Base-by-base conservation (phyloP, 2,113 vertebrate genomes). In the Spermophilus dauricus region DNA sequence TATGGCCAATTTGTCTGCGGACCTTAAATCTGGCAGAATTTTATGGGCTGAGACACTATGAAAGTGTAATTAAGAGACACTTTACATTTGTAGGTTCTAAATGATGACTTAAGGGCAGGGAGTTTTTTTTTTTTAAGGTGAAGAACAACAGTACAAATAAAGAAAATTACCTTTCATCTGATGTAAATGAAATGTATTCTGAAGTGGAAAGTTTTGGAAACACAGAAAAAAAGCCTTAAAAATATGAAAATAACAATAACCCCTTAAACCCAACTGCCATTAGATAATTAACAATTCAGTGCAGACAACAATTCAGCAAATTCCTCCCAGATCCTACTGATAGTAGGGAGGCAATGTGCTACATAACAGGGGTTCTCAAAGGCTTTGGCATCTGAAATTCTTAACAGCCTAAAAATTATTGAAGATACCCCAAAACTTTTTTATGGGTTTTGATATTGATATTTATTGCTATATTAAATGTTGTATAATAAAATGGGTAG, bases 21-120 rank as follows among this genome's bases (percentile, higher is more conserved):
- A 95, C 63, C 56, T 83, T 77, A 92, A 91, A 80, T 95, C 78
- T 86, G 69, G 83, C 56, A 89, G 83, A 82, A 83, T 83, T 86
- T 91, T 96, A 93, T 89, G 93, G 95, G 69, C 61, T 86, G 83
- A 95, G 85, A 77, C 78, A 91, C 70, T 56, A 11, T 93, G 69
- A 22, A 95, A 96, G 69, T 77, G 48, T 95, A 96, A 93, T 97
- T 97, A 93, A 86, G 84, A 86, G 72, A 58, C 24, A 86, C 17
- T 93, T 84, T 85, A 56, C 45, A 94, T 69, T 65, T 78, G 77
- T 77, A 69, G 96, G 67, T 86, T 91, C 84, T 86, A 89, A 92
- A 82, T 80, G 63, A 86, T 78, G 53, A 61, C 69, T 95, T 78
- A 67, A 86, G 22, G 32, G 53, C 39, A 92, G 16, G 83, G 53